These are phyloP conservation scores for Sandelia bainsii DNA, from an alignment of 2,797 vertebrate genomes.

Conservation along the genomic window DNA sequence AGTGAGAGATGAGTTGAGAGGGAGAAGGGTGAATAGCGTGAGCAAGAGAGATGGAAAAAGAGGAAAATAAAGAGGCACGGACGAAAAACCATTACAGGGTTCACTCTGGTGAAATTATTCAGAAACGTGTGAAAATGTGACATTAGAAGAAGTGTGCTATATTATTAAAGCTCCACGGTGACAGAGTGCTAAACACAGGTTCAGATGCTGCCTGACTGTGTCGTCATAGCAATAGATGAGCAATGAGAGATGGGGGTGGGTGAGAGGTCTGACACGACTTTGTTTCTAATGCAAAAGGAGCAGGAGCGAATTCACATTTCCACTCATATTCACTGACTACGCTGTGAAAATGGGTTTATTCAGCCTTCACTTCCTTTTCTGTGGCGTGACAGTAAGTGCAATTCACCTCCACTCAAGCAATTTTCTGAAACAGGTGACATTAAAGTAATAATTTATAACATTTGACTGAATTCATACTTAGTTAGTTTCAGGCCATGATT, in stretches of 20 bases:
- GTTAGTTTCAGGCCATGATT: not conserved
- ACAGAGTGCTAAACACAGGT: constrained; percentile 68
- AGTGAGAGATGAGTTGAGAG: constrained; percentile 32
- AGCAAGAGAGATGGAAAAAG: constrained; percentile 19
- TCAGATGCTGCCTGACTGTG: constrained; percentile 59
- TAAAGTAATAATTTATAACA: constrained; percentile 27
- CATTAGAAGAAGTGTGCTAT: constrained; percentile 70
- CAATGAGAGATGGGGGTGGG: constrained; percentile 9
- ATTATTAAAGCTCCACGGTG: constrained; percentile 74
- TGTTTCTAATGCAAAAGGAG: constrained; percentile 18
- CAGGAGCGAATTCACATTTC: constrained; percentile 21
- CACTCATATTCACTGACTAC: not conserved
- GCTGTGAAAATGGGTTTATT: constrained; percentile 16
- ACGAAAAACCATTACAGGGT: constrained; percentile 66
- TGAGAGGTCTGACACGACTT: constrained; percentile 15
- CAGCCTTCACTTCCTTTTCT: constrained; percentile 21
- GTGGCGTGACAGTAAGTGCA: not conserved
- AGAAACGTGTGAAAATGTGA: constrained; percentile 75
- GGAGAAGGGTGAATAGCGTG: constrained; percentile 18
- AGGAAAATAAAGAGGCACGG: constrained; percentile 42
- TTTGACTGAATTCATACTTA: constrained; percentile 14
- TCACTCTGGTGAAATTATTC: constrained; percentile 68
- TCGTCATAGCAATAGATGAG: constrained; percentile 72
- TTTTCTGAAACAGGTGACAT: constrained; percentile 14
- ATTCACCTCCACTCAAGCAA: constrained; percentile 26